Conservation (phyloP, 2,113 vertebrate species). For the Dascyllus trimaculatus region DNA sequence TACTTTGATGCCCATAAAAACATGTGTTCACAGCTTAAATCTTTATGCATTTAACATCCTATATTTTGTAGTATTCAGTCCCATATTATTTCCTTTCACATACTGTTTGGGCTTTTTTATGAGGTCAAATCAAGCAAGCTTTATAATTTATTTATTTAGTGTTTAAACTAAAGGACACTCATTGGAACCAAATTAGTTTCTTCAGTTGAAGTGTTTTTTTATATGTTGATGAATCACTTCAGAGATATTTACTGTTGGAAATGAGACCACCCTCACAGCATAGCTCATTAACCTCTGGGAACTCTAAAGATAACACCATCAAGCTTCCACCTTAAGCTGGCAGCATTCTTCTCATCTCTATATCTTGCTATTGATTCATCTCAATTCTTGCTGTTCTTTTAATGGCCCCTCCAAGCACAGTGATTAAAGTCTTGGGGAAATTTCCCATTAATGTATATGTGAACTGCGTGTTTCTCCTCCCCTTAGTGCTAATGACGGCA, state of each 20-base stretch:
- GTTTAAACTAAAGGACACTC: neutral
- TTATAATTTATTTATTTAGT: too few relatives aligned
- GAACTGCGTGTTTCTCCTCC: conserved; percentile 60
- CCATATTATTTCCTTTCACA: neutral
- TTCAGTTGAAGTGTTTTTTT: neutral
- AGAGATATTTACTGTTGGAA: conserved; percentile 25
- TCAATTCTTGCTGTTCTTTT: conserved; percentile 40
- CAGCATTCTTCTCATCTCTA: neutral
- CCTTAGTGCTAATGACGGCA: conserved; percentile 63
- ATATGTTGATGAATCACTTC: conserved; percentile 29
- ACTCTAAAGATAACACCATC: conserved; percentile 42
- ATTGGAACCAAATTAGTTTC: conserved; percentile 1
- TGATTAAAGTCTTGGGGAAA: conserved; percentile 60
- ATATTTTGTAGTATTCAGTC: neutral
- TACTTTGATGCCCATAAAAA: neutral
- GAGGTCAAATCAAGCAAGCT: neutral
- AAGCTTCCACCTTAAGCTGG: conserved; percentile 7
- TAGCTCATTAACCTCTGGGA: conserved; percentile 49
- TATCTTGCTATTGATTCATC: conserved; percentile 60
- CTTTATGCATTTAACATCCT: neutral
- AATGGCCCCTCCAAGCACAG: conserved; percentile 49
- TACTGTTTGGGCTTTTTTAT: neutral
- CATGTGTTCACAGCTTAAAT: neutral
- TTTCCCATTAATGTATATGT: conserved; percentile 63
- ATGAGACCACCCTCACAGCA: conserved; percentile 19